Conservation (phyloP, 2,797 vertebrate species). For the Spheniscus humboldti region DNA sequence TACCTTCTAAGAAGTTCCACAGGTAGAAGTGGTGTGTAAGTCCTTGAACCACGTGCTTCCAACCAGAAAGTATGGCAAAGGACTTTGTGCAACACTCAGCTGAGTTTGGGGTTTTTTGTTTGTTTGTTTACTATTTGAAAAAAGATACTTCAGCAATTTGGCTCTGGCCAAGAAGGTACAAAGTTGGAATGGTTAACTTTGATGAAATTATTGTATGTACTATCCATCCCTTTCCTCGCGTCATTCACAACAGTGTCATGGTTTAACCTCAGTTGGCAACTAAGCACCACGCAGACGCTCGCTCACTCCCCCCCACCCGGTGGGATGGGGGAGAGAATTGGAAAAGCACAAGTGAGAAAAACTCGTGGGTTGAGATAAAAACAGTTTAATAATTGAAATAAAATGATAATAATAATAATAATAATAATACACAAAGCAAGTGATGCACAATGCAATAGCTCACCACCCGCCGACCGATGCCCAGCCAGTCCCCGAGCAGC, state of each 20-base stretch:
- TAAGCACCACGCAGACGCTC: too few species aligned
- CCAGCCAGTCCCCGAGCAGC: too few species aligned
- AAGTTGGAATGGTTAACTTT: background rate
- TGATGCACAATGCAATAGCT: too few species aligned
- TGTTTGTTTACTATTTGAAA: background rate
- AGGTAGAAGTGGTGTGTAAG: background rate
- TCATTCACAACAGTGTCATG: background rate
- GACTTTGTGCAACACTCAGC: background rate
- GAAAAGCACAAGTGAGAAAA: too few species aligned
- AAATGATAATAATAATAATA: too few species aligned
- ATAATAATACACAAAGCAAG: too few species aligned
- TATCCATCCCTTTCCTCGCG: background rate
- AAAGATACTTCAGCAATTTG: background rate
- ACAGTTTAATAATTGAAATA: too few species aligned
- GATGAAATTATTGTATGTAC: background rate
- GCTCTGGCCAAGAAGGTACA: background rate
- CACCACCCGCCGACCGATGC: too few species aligned
- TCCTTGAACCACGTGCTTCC: background rate
- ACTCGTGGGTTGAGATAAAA: too few species aligned
- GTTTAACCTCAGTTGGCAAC: too few species aligned
- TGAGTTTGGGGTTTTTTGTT: background rate
- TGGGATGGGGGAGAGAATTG: too few species aligned
- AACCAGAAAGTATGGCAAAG: background rate
- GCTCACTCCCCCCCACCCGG: too few species aligned
- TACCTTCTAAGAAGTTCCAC: background rate